Percentiles rank a stretch among this genome's conserved stretches.
These are phyloP conservation scores for Trissoscelio sp. DNA, from an alignment of 2,888 invertebrate genomes.

Conservation along the genomic window DNA sequence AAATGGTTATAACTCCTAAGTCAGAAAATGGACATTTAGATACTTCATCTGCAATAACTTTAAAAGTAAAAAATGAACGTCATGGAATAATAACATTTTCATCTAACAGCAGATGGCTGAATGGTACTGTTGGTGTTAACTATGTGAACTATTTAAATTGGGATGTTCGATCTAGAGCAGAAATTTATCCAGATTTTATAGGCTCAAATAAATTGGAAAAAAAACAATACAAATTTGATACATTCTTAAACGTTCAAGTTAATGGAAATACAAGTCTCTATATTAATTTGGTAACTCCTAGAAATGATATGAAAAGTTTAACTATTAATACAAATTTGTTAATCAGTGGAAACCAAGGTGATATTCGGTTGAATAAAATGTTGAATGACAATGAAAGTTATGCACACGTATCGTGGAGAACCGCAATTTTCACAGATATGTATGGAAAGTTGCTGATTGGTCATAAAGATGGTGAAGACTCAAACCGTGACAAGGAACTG, in stretches of 20 bases:
- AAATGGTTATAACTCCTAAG: constrained; percentile 67
- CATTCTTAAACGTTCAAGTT: constrained; percentile 76
- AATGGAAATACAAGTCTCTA: constrained; percentile 79
- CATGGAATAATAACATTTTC: constrained; percentile 70
- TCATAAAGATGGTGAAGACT: constrained; percentile 76
- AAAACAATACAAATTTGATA: constrained; percentile 70
- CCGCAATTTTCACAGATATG: constrained; percentile 84
- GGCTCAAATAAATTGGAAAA: constrained; percentile 23
- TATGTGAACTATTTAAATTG: constrained; percentile 77
- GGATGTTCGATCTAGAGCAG: constrained; percentile 70
- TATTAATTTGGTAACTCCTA: constrained; percentile 82
- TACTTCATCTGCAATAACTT: constrained; percentile 32
- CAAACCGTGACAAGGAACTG: constrained; percentile 81
- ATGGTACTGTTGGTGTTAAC: constrained; percentile 71
- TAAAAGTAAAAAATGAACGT: constrained; percentile 71
- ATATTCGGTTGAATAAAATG: constrained; percentile 77
- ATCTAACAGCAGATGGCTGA: constrained; percentile 55
- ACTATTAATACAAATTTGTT: constrained; percentile 80
- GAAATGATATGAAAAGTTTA: constrained; percentile 82
- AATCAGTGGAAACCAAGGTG: constrained; percentile 78
- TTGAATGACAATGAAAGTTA: constrained; percentile 83
- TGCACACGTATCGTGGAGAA: constrained; percentile 84
- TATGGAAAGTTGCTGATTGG: constrained; percentile 79
- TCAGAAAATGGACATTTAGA: not conserved
- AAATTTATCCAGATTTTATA: constrained; percentile 50